Percentiles rank a stretch among this genome's conserved stretches.
Conservation (phyloP, 1,140 invertebrate genomes). For the Bombus haemorrhoidalis region DNA sequence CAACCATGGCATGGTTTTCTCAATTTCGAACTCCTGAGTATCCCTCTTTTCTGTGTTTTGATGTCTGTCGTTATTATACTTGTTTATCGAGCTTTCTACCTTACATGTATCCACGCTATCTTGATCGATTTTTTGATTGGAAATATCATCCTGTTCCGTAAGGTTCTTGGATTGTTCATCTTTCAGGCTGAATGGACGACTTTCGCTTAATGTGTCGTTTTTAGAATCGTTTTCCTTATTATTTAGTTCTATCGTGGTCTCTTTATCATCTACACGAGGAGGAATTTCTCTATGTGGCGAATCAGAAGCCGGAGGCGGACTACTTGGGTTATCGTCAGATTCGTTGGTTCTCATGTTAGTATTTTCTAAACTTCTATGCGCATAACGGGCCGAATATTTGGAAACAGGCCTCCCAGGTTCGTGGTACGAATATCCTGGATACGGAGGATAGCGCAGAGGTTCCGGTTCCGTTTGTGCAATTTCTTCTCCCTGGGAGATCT, state of each 20-base stretch:
- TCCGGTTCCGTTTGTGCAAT: background rate
- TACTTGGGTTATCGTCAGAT: background rate
- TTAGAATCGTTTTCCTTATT: background rate
- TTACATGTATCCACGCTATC: too few relatives aligned
- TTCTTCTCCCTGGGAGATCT: background rate
- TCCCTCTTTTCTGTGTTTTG: background rate
- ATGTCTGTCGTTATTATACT: background rate
- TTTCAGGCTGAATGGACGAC: too few relatives aligned
- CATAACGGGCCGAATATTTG: constrained; percentile 51
- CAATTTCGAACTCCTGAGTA: constrained; percentile 56
- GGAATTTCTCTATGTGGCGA: background rate
- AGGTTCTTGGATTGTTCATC: background rate
- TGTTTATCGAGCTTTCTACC: background rate
- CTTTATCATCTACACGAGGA: background rate
- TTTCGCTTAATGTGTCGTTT: background rate
- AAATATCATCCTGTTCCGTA: background rate
- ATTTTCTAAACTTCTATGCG: constrained; percentile 60
- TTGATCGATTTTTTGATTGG: background rate
- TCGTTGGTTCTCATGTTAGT: constrained; percentile 63
- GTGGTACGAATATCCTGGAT: too few relatives aligned
- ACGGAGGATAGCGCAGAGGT: too few relatives aligned
- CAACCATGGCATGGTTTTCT: constrained; percentile 67
- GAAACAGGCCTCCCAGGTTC: constrained; percentile 23
- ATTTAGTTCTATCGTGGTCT: background rate
- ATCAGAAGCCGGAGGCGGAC: background rate